A percentile compares a stretch with the other conserved stretches of the same genome.
Evolutionary conservation across 2,888 invertebrate species (phyloP).

Genomic region (Embidobia sp.): DNA sequence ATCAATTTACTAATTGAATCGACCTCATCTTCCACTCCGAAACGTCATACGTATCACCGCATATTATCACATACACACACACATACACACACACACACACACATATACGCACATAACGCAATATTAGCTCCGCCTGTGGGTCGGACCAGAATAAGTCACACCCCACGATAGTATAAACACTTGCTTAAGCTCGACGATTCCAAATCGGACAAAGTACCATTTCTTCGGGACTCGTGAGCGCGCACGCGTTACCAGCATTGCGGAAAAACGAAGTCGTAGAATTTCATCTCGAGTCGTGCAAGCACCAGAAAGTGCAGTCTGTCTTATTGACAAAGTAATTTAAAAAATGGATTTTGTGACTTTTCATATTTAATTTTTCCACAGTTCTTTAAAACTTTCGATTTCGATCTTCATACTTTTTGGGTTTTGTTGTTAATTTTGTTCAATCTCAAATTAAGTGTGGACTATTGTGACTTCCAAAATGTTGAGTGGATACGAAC

Average conservation of each 20-base stretch:
- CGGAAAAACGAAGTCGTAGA: slow-evolving; percentile 32
- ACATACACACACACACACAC: too few species aligned
- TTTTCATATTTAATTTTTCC: neutral
- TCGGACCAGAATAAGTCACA: slow-evolving; percentile 50
- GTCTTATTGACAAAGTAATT: neutral
- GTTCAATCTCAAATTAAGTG: neutral
- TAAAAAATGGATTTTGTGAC: slow-evolving; percentile 6
- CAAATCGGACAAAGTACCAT: slow-evolving; percentile 57
- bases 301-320: slow-evolving; percentile 11
- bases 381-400: neutral
- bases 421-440: neutral
- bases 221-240: slow-evolving; percentile 60
- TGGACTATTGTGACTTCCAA: slow-evolving; percentile 27
- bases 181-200: slow-evolving; percentile 11
- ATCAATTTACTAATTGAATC: slow-evolving; percentile 80
- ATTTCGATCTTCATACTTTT: neutral
- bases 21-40: slow-evolving; percentile 48
- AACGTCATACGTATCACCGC: slow-evolving; percentile 38
- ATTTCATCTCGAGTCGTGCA: slow-evolving; percentile 7
- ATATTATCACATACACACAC: slow-evolving; percentile 30
- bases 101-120: neutral
- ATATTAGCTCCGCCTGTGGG: slow-evolving; percentile 64
- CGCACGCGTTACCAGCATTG: slow-evolving; percentile 66
- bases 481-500: slow-evolving; percentile 79
- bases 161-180: slow-evolving; percentile 42